Conservation (phyloP, 2,888 invertebrate genomes). For the Coenonympha glycerion region DNA sequence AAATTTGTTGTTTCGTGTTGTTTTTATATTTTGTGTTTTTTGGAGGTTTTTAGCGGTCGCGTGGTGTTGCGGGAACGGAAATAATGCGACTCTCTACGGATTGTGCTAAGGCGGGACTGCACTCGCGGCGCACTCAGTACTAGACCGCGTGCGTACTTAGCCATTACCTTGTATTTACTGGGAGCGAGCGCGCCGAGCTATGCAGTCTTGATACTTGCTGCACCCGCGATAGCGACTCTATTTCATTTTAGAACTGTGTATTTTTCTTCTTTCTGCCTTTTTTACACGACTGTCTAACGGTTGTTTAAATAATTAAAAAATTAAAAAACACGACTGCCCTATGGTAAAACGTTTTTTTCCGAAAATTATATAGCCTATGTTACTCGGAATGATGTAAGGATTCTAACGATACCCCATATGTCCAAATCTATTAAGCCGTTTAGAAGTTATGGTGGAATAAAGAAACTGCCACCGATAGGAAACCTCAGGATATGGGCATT, state of each 20-base stretch:
- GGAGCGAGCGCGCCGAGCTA: constrained; percentile 46
- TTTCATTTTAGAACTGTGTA: constrained; percentile 12
- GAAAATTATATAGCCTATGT: too few species aligned
- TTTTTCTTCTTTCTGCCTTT: too few species aligned
- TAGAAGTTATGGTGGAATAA: too few species aligned
- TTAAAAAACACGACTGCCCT: too few species aligned
- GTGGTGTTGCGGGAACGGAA: constrained; percentile 59
- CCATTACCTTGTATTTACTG: constrained; percentile 77
- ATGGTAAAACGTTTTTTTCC: too few species aligned
- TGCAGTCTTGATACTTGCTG: constrained; percentile 54
- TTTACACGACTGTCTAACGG: too few species aligned
- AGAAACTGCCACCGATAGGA: too few species aligned
- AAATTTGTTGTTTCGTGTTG: constrained; percentile 48
- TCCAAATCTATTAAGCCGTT: too few species aligned
- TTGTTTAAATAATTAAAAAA: too few species aligned
- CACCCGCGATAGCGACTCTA: constrained; percentile 26
- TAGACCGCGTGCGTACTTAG: constrained; percentile 75
- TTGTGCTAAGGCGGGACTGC: constrained; percentile 77
- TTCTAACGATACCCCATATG: too few species aligned
- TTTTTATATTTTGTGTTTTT: constrained; percentile 33
- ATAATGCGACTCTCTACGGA: constrained; percentile 70
- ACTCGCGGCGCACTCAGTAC: constrained; percentile 74
- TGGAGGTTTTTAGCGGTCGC: constrained; percentile 68
- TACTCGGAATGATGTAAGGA: too few species aligned
- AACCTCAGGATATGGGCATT: too few species aligned